phyloP scores from a whole-genome alignment of 1,140 invertebrate genomes.

The Drosophila chauvacae region DNA sequence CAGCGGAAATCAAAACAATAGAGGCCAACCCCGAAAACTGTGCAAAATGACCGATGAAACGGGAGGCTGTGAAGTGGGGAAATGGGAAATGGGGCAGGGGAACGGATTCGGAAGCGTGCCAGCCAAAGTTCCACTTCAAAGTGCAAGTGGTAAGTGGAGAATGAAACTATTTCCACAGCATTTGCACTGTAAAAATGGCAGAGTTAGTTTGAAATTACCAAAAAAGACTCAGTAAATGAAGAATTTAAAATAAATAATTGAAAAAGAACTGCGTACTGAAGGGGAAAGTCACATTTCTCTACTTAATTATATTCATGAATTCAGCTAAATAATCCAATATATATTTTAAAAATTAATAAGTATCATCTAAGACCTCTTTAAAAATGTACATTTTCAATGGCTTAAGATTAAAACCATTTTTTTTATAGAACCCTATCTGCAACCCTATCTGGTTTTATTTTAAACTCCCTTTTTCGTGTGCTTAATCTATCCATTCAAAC shows the following conservation, averaged over 20 bases:
- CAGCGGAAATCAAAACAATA: constrained; percentile 73
- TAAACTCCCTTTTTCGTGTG: background rate
- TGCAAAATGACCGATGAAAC: constrained; percentile 21
- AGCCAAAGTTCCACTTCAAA: constrained; percentile 41
- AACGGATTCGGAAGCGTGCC: constrained; percentile 28
- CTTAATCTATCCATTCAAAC: background rate
- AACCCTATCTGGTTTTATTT: background rate
- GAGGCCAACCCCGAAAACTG: constrained; percentile 45
- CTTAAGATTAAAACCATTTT: background rate
- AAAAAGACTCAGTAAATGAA: background rate
- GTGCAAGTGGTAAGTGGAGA: constrained; percentile 9
- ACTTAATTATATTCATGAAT: background rate
- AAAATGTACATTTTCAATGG: background rate
- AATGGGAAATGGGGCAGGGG: background rate
- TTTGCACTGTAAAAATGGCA: background rate
- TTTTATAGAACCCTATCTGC: too few species aligned
- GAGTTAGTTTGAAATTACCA: background rate
- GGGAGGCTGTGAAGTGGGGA: background rate
- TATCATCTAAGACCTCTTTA: background rate
- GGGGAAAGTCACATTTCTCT: too few species aligned
- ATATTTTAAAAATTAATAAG: background rate
- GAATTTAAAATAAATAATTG: background rate
- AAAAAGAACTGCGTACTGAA: too few species aligned
- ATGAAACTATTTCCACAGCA: constrained; percentile 24
- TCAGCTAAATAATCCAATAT: background rate